phyloP scores from a whole-genome alignment of 2,888 invertebrate species.

The Schrankia costaestrigalis region DNA sequence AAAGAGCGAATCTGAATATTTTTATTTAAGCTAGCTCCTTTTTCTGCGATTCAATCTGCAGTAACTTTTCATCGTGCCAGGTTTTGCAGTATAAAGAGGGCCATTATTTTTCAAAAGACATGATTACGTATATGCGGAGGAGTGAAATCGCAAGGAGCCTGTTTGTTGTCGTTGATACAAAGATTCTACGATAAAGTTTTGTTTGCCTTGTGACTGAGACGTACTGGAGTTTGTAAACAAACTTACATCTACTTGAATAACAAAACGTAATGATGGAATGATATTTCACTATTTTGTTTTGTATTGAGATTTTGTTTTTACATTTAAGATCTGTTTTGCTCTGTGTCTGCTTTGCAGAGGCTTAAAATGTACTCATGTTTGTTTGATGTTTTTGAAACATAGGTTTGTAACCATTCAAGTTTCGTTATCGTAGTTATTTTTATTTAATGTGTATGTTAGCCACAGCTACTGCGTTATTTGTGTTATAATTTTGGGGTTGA shows the following conservation, averaged over 20 bases:
- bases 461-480: too few relatives aligned
- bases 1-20: conserved; percentile 20
- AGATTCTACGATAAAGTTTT: conserved; percentile 16
- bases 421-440: too few relatives aligned
- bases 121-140: conserved; percentile 33
- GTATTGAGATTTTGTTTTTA: too few relatives aligned
- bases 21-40: conserved; percentile 34
- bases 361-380: too few relatives aligned
- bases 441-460: too few relatives aligned
- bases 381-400: too few relatives aligned
- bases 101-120: conserved; percentile 41
- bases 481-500: too few relatives aligned
- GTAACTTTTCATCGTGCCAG: conserved; percentile 54
- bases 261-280: conserved; percentile 5
- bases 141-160: conserved; percentile 22
- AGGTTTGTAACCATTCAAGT: too few relatives aligned
- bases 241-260: conserved; percentile 9
- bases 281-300: too few relatives aligned
- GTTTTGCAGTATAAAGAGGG: conserved; percentile 38
- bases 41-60: conserved; percentile 56
- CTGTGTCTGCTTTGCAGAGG: too few relatives aligned
- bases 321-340: too few relatives aligned
- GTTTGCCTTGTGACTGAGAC: conserved; percentile 13
- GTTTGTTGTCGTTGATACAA: conserved; percentile 16
- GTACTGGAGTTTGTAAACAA: conserved; percentile 14